Percentiles rank a stretch among this genome's conserved stretches.
Conservation (phyloP, 2,113 vertebrate genomes). For the Dasypus novemcinctus region DNA sequence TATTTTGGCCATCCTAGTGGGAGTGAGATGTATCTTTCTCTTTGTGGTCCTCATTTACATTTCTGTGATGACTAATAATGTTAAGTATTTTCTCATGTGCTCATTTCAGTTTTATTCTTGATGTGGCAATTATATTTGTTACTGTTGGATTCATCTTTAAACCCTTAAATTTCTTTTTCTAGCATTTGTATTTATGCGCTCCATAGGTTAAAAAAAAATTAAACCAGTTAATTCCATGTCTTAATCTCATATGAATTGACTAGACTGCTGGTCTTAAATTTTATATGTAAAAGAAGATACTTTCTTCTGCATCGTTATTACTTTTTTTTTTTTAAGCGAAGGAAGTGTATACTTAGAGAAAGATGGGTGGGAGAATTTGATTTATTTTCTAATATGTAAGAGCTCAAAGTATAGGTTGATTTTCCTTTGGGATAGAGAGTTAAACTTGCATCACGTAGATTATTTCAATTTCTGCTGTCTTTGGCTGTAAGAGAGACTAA, state of each 20-base stretch:
- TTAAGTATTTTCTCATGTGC: not conserved
- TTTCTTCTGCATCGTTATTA: not conserved
- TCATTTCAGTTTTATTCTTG: not conserved
- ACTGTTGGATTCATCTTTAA: not conserved
- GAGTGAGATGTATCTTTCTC: not conserved
- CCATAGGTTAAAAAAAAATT: not conserved
- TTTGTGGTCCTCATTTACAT: not conserved
- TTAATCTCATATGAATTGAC: not conserved
- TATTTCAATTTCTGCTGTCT: not conserved
- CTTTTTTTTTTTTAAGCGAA: not conserved
- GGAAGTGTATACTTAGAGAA: not conserved
- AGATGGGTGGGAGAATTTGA: not conserved
- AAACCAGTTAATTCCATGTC: not conserved
- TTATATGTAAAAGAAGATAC: not conserved
- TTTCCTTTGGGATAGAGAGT: not conserved
- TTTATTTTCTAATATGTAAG: not conserved
- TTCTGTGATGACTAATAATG: not conserved
- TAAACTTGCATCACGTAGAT: not conserved
- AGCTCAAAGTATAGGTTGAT: not conserved
- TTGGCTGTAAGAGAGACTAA: not conserved
- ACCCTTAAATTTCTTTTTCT: not conserved
- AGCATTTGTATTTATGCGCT: not conserved
- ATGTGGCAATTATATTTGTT: not conserved
- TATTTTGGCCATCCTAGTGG: not conserved
- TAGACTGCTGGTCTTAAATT: constrained; percentile 25